Evolutionary conservation across 2,888 invertebrate species (phyloP).

Genomic region (Orgyia antiqua): DNA sequence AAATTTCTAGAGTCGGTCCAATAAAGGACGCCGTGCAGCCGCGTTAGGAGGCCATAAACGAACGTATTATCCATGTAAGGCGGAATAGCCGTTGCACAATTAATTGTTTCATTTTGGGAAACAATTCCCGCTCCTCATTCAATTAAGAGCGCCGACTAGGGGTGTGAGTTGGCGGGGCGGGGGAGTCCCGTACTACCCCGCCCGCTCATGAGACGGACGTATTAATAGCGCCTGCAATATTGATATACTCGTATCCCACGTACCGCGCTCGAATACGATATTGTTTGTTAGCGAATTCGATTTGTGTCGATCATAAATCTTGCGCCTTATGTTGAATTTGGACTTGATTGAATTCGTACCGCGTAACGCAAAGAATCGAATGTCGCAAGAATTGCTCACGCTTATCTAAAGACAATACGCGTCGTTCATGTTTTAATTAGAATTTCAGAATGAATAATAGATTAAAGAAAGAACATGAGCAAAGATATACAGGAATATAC

Average conservation of each 20-base stretch:
- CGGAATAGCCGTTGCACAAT: slow-evolving; percentile 79
- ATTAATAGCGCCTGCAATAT: slow-evolving; percentile 79
- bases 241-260: slow-evolving; percentile 76
- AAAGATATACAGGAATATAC: slow-evolving; percentile 25
- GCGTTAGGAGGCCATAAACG: slow-evolving; percentile 78
- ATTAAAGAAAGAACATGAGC: slow-evolving; percentile 38
- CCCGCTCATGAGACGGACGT: slow-evolving; percentile 76
- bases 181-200: slow-evolving; percentile 40
- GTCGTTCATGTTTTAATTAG: slow-evolving; percentile 44
- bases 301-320: slow-evolving; percentile 78
- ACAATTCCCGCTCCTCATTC: slow-evolving; percentile 79
- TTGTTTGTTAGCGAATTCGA: slow-evolving; percentile 78
- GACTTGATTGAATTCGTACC: slow-evolving; percentile 68
- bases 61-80: slow-evolving; percentile 79
- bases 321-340: slow-evolving; percentile 75
- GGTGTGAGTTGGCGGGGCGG: slow-evolving; percentile 35
- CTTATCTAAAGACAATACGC: slow-evolving; percentile 24
- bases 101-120: slow-evolving; percentile 79
- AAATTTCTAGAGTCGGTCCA: slow-evolving; percentile 76
- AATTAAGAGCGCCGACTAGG: slow-evolving; percentile 76
- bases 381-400: slow-evolving; percentile 18
- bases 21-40: slow-evolving; percentile 76
- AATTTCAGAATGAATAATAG: slow-evolving; percentile 54
- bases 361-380: slow-evolving; percentile 38
- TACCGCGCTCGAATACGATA: slow-evolving; percentile 73